These are phyloP conservation scores for Conus betulinus DNA, from an alignment of 1,140 invertebrate genomes.

Conservation along the genomic window DNA sequence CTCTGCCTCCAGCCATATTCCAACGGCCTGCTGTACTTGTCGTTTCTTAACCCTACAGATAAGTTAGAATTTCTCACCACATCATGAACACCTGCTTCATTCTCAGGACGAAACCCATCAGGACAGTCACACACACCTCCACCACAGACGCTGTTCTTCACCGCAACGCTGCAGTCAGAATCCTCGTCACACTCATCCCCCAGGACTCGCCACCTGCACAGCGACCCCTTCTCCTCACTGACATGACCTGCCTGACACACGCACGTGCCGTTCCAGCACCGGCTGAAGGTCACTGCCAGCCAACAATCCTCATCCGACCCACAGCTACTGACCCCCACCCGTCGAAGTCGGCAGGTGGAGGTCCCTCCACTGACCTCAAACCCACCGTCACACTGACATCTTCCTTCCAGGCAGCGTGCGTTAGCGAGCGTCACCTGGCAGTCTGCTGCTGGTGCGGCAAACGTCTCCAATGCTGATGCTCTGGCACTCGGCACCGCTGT, in stretches of 20 bases:
- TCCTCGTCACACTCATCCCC: constrained; percentile 44
- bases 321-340: constrained; percentile 4
- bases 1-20: not conserved
- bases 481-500: not conserved
- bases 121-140: not conserved
- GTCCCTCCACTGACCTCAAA: not conserved
- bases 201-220: constrained; percentile 35
- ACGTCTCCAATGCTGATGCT: constrained; percentile 34
- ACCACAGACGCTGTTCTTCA: constrained; percentile 4
- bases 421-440: not conserved
- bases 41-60: not conserved
- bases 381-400: constrained; percentile 26
- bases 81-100: not conserved
- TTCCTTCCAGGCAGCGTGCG: not conserved
- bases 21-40: not conserved
- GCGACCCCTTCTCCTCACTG: constrained; percentile 10
- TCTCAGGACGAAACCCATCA: not conserved
- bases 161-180: constrained; percentile 45
- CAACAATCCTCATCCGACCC: constrained; percentile 44
- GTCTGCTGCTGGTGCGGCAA: not conserved
- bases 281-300: constrained; percentile 39
- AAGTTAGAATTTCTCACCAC: not conserved
- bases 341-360: not conserved
- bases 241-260: constrained; percentile 44
- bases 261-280: constrained; percentile 43